Percentiles rank a stretch among this genome's conserved stretches.
Conservation (phyloP, 2,888 invertebrate genomes). For the Rhimphoctona megacephalus region DNA sequence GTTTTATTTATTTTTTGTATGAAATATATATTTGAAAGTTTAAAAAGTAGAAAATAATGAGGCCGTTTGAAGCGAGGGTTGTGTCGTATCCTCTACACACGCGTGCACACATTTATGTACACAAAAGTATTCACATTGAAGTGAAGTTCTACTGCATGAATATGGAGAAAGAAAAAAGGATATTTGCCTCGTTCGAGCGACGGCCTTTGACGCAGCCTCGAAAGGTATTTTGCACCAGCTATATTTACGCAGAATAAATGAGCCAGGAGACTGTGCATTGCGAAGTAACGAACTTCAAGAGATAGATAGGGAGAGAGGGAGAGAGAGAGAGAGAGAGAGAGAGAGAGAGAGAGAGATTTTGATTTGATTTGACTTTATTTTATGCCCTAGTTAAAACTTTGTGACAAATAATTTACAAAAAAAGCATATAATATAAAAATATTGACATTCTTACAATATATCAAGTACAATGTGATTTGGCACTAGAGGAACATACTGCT, state of each 20-base stretch:
- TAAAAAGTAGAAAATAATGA: conserved; percentile 56
- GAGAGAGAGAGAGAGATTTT: too few relatives aligned
- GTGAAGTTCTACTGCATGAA: conserved; percentile 16
- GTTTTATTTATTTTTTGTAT: background rate
- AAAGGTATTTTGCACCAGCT: conserved; percentile 79
- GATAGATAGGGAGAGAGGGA: background rate
- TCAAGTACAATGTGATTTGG: too few relatives aligned
- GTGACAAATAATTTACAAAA: too few relatives aligned
- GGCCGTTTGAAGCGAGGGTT: conserved; percentile 55
- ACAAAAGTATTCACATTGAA: background rate
- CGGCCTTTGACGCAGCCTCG: conserved; percentile 80
- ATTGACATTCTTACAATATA: too few relatives aligned
- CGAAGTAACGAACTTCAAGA: conserved; percentile 17
- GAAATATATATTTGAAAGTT: conserved; percentile 4
- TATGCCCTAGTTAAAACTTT: too few relatives aligned
- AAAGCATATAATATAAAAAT: too few relatives aligned
- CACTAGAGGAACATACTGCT: too few relatives aligned
- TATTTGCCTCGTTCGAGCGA: conserved; percentile 75
- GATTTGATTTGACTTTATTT: too few relatives aligned
- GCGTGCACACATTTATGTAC: background rate
- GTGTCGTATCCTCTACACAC: background rate
- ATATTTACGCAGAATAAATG: conserved; percentile 80
- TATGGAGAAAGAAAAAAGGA: conserved; percentile 36
- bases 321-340: background rate
- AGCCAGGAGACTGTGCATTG: conserved; percentile 57